Evolutionary conservation across 2,113 vertebrate genomes (phyloP), one percentile per base, ranked within the genome.

Genomic region (Sceloporus undulatus): DNA sequence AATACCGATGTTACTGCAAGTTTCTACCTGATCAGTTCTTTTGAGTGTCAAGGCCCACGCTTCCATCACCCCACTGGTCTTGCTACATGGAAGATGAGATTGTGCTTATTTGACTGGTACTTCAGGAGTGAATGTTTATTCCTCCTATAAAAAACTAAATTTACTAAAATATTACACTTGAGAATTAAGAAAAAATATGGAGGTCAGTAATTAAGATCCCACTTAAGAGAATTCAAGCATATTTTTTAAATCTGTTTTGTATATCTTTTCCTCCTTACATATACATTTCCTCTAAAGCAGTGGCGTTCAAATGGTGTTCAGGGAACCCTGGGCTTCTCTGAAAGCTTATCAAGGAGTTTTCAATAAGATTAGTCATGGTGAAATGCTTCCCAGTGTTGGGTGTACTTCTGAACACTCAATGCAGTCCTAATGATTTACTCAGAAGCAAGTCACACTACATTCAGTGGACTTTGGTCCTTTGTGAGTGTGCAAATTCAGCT

Each of bases 71-170:
- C 42, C 84, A 54, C 70, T 92, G 56, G 82, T 91, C 19, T 48
- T 87, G 81, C 88, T 84, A 87, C 71, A 91, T 79, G 65, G 81
- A 73, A 75, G 79, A 85, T 71, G 79, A 89, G 27, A 68, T 48
- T 82, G 79, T 81, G 90, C 81, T 82, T 88, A 74, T 76, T 56
- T 84, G 75, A 74, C 89, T 85, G 42, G 78, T 73, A 83, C 34
- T 85, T 86, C 83, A 91, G 85, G 84, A 89, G 62, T 85, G 62
- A 89, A 82, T 40, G 27, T 86, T 75, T 56, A 89, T 76, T 89
- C 84, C 86, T 89, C 56, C 76, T 87, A 90, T n/a, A 52, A 88
- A 88, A 94, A 92, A 91, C 59, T 73, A 89, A 86, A 82, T 71
- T 81, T 83, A 89, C 82, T 76, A 90, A 79, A 83, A 77, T 85